Conservation (phyloP, 2,797 vertebrate species). For the Notolepis coatsorum region DNA sequence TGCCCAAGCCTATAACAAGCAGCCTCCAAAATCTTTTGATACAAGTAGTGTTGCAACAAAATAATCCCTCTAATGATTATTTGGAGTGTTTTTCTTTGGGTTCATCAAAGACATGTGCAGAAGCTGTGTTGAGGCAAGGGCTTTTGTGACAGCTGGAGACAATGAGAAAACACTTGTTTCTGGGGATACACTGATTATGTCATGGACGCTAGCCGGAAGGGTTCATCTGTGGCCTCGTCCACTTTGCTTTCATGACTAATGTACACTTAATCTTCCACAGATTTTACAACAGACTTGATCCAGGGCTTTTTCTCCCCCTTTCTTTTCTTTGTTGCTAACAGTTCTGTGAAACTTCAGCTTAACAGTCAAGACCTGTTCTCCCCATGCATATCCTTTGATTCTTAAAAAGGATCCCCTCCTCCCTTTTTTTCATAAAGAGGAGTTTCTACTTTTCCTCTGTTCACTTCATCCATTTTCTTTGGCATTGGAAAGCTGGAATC, state of each 20-base stretch:
- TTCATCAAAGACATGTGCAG: slow-evolving; percentile 23
- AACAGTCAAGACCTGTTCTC: slow-evolving; percentile 18
- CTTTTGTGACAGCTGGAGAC: slow-evolving; percentile 49
- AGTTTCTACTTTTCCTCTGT: background rate
- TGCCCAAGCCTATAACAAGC: no score
- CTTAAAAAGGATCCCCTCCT: background rate
- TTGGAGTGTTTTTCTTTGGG: slow-evolving; percentile 6
- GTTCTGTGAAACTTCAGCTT: slow-evolving; percentile 24
- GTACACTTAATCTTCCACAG: slow-evolving; percentile 62
- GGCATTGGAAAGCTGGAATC: background rate
- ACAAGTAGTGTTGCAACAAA: background rate
- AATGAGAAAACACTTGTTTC: slow-evolving; percentile 64
- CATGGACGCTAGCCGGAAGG: slow-evolving; percentile 56
- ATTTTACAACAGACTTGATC: slow-evolving; percentile 54
- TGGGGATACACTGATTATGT: slow-evolving; percentile 58
- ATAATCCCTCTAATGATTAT: slow-evolving; percentile 1
- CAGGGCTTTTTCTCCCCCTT: slow-evolving; percentile 27
- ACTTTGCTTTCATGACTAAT: slow-evolving; percentile 64
- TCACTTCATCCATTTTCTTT: background rate
- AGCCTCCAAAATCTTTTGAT: background rate
- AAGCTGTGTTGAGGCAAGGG: slow-evolving; percentile 19
- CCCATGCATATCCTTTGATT: slow-evolving; percentile 12
- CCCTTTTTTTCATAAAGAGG: background rate
- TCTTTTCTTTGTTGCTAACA: slow-evolving; percentile 24
- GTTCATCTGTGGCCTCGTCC: slow-evolving; percentile 54